Conservation (phyloP, 1,140 invertebrate species). For the Archegozetes longisetosus region DNA sequence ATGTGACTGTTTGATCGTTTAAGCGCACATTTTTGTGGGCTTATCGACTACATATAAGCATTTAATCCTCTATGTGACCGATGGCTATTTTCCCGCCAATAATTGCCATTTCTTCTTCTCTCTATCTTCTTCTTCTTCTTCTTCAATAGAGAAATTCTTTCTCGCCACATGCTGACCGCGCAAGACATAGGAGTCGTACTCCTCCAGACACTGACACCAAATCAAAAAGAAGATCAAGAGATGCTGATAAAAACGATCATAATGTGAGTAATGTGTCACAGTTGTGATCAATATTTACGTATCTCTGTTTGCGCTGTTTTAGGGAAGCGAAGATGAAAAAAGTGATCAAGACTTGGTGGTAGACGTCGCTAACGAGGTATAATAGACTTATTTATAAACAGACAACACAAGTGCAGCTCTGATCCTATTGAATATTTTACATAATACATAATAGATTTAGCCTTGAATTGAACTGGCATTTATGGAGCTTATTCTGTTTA, state of each 20-base stretch:
- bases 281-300: background rate
- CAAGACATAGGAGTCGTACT: background rate
- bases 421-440: background rate
- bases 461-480: background rate
- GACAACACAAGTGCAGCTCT: background rate
- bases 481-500: too few relatives aligned
- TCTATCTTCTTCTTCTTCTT: background rate
- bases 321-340: conserved; percentile 73
- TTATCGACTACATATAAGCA: background rate
- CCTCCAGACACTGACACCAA: background rate
- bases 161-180: conserved; percentile 6
- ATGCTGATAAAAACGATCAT: background rate
- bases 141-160: background rate
- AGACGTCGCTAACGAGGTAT: conserved; percentile 66
- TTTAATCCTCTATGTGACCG: background rate
- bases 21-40: background rate
- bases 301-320: conserved; percentile 27
- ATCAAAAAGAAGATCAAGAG: background rate
- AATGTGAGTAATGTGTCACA: conserved; percentile 1
- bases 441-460: background rate
- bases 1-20: background rate
- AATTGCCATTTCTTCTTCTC: background rate
- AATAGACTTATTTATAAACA: background rate
- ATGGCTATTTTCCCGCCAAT: background rate
- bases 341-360: conserved; percentile 78